Conservation (phyloP, 2,113 vertebrate genomes). For the Ivindomyrus marchei region DNA sequence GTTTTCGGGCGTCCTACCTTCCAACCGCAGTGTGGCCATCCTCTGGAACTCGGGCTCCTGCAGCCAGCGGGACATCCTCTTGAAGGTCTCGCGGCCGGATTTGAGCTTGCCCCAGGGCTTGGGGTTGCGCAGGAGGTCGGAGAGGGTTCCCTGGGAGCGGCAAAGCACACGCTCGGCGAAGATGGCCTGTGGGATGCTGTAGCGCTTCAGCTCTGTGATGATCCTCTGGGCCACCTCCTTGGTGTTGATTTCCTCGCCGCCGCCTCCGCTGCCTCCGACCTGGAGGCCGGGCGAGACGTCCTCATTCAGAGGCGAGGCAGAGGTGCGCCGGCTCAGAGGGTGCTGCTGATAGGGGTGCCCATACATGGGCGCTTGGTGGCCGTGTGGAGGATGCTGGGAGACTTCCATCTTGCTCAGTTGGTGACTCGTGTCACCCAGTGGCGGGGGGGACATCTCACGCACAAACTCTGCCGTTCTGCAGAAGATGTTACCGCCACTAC, state of each 20-base stretch:
- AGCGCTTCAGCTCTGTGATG: constrained; percentile 73
- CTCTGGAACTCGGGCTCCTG: constrained; percentile 78
- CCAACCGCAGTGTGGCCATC: constrained; percentile 73
- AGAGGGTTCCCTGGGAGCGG: constrained; percentile 73
- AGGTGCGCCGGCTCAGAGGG: constrained; percentile 49
- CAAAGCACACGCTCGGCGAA: constrained; percentile 74
- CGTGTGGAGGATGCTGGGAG: constrained; percentile 50
- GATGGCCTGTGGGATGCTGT: constrained; percentile 80
- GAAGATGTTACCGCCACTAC: constrained; percentile 54
- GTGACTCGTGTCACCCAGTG: constrained; percentile 50
- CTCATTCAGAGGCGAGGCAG: constrained; percentile 53
- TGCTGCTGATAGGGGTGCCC: constrained; percentile 66
- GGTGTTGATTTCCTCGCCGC: constrained; percentile 73
- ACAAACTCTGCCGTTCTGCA: constrained; percentile 65
- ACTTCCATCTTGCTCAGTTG: constrained; percentile 66
- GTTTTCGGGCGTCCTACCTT: constrained; percentile 58
- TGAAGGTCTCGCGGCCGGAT: constrained; percentile 77
- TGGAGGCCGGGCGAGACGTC: constrained; percentile 52
- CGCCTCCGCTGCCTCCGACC: constrained; percentile 25
- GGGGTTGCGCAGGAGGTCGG: constrained; percentile 76
- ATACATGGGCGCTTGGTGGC: constrained; percentile 62
- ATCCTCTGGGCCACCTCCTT: constrained; percentile 74
- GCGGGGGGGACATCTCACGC: constrained; percentile 68
- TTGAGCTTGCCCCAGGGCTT: constrained; percentile 81
- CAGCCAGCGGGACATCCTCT: constrained; percentile 77